Base-by-base conservation (phyloP, 2,113 vertebrate genomes). In the Marmota monax region DNA sequence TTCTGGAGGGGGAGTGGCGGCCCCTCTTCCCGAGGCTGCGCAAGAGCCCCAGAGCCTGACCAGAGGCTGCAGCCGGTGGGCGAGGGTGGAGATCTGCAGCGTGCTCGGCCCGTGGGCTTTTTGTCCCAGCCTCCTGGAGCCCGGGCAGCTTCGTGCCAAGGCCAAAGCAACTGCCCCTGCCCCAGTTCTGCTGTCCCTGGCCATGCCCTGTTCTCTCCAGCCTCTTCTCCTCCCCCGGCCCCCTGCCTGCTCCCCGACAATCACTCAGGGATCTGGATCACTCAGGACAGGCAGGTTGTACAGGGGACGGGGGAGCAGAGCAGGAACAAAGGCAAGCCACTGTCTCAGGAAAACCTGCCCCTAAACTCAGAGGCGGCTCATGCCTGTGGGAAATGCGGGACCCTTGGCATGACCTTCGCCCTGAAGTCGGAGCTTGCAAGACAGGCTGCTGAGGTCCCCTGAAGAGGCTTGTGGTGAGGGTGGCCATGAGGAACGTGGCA, bases 271-370 rank as follows among this genome's bases (percentile, higher is more conserved):
- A 45, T 73, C 77, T 92, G 27, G 51, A 69, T 45, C 90, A 94
- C 91, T 65, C 88, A 88, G 67, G 73, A 63, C 95, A 92, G 56
- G n/a, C 42, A 88, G 25, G 20, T 20, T 89, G 96, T 72, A 39
- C 34, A 51, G 48, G 0, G 16, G 61, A 12, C 17, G 78, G 82
- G 82, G 88, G 88, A 91, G 67, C 39, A 4, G 7, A 53, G 69
- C 72, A 58, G 72, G n/a, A 76, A 72, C 72, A 67, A 83, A 29
- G 20, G 34, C 84, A n/a, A 69, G 78, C 22, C 51, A 80, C 39
- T 11, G 34, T 45, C 22, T 95, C 9, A 10, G 39, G 73, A 73
- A 77, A 95, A 83, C 72, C 27, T 84, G 45, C 58, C 22, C 29
- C 29, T 82, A 61, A 85, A 73, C 69, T 20, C 53, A 5, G 51